Evolutionary conservation across 2,797 vertebrate species (phyloP).

Genomic region (Melanotaenia maccullochi): DNA sequence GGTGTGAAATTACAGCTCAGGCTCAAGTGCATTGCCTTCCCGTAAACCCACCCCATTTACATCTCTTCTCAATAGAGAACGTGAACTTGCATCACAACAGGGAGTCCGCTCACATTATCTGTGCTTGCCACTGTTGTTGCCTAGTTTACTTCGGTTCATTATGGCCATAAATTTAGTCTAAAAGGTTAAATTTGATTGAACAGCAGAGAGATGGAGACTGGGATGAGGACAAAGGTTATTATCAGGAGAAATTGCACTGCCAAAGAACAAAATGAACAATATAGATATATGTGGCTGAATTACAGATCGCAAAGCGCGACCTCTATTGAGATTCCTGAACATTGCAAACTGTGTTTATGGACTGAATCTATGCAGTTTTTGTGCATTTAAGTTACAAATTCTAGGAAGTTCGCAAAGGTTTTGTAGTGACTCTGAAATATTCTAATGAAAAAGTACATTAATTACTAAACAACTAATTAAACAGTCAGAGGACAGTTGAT

Average conservation of each 20-base stretch:
- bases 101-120: background rate
- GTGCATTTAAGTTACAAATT: background rate
- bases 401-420: background rate
- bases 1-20: constrained; percentile 31
- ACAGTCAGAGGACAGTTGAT: background rate
- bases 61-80: constrained; percentile 34
- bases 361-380: background rate
- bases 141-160: background rate
- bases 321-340: background rate
- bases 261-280: no score
- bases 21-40: constrained; percentile 20
- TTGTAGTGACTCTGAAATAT: background rate
- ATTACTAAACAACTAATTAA: background rate
- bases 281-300: background rate
- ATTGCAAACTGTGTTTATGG: background rate
- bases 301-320: no score
- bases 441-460: no score
- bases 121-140: background rate
- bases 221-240: background rate
- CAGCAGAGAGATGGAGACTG: background rate
- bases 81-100: background rate
- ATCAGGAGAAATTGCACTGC: no score
- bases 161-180: background rate
- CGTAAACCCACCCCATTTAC: constrained; percentile 29
- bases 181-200: background rate